Base-by-base conservation (phyloP, 2,888 invertebrate species). In the Drosophila kuntzei region DNA sequence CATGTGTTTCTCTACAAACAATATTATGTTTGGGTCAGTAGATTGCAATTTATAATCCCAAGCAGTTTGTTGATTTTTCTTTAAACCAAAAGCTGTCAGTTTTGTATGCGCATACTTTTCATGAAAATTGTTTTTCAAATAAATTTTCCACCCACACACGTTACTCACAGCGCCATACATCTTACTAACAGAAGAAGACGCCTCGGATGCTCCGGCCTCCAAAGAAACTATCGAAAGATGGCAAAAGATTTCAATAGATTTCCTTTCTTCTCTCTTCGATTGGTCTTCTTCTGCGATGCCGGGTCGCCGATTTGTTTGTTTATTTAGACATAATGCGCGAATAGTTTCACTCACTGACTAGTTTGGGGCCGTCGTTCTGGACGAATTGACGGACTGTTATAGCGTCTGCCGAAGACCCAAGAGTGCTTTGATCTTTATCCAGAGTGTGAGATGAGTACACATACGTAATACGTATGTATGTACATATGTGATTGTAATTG, bases 301-400 rank as follows among this genome's bases (percentile, higher is more conserved):
- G 44, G 61, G 62, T 67, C 44, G 59, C 55, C 55, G 68, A 46
- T 66, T 71, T 80, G 76, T 85, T 85, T 84, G 84, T 84, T 84
- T 85, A 85, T 87, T 85, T 85, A 82, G 87, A 85, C 85, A 79
- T 84, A 83, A 86, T 79, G 87, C 84, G 87, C 87, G 84, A 85
- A 85, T 87, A 85, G 87, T 87, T 85, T 87, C 81, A 81, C 79
- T 81, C 81, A 76, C 81, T 79, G 75, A 50, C 74, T 71, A 67
- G 69, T 60, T 60, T 64, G 65, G 62, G 73, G 62, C 62, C 50
- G 37, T 50, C 64, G 50, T 9, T 57, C 73, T 49, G 74, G 79
- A 72, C 70, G 68, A 69, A 64, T 71, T 75, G 79, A 68, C 62
- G 77, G 68, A 73, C 72, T 64, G 69, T 58, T 75, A 70, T 65